A percentile compares a stretch with the other conserved stretches of the same genome.
Conservation (phyloP, 2,888 invertebrate species). For the Orthonychiurus folsomi region DNA sequence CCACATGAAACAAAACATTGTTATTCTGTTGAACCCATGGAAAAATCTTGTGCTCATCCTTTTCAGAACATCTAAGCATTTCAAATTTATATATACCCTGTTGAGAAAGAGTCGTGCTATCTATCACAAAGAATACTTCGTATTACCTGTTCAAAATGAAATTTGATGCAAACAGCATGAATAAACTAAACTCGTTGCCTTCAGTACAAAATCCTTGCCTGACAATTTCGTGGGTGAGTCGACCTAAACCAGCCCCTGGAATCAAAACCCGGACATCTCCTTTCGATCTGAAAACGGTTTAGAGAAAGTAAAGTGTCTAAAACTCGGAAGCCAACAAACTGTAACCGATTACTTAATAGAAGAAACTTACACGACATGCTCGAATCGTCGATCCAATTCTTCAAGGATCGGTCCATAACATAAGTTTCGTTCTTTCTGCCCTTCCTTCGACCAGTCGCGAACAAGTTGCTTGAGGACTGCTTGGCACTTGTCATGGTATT, state of each 20-base stretch:
- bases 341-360: conserved; percentile 36
- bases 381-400: conserved; percentile 61
- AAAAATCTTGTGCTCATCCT: conserved; percentile 68
- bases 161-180: conserved; percentile 94
- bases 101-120: neutral
- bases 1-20: conserved; percentile 71
- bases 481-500: conserved; percentile 81
- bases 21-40: conserved; percentile 94
- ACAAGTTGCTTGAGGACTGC: conserved; percentile 90
- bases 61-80: conserved; percentile 50
- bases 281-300: neutral
- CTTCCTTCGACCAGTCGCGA: conserved; percentile 90
- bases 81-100: neutral
- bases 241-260: conserved; percentile 92
- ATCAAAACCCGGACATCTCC: conserved; percentile 66
- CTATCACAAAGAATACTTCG: conserved; percentile 1
- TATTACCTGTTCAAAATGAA: conserved; percentile 79
- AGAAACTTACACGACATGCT: too few relatives aligned
- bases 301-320: neutral
- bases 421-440: conserved; percentile 68
- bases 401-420: conserved; percentile 85
- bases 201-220: conserved; percentile 80
- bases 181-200: conserved; percentile 95
- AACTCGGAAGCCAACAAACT: neutral
- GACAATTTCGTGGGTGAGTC: conserved; percentile 90